Conservation (phyloP, 2,888 invertebrate genomes). For the Drosophila pseudotakahashii region DNA sequence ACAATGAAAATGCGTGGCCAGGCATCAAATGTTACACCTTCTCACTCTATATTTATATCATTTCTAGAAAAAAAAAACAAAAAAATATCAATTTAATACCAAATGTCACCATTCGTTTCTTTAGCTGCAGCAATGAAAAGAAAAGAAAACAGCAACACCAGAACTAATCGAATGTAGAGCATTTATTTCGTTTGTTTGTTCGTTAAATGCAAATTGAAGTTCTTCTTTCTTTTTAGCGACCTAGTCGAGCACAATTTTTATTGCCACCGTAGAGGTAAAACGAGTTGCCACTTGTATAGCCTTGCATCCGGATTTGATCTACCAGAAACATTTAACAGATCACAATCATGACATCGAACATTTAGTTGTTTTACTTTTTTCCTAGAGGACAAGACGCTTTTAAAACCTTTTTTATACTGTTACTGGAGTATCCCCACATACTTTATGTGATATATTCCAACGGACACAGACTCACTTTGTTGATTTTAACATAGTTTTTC, state of each 20-base stretch:
- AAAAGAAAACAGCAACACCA: slow-evolving; percentile 34
- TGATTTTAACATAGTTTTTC: neutral
- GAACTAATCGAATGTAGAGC: slow-evolving; percentile 44
- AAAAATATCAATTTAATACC: slow-evolving; percentile 17
- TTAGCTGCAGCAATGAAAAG: slow-evolving; percentile 35
- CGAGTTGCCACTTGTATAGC: slow-evolving; percentile 20
- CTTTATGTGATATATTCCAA: neutral
- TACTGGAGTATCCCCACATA: neutral
- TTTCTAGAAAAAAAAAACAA: slow-evolving; percentile 39
- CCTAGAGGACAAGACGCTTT: slow-evolving; percentile 1
- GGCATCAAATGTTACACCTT: slow-evolving; percentile 77
- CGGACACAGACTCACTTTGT: neutral
- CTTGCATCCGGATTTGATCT: slow-evolving; percentile 32
- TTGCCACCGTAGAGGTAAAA: slow-evolving; percentile 38
- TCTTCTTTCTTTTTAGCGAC: slow-evolving; percentile 49
- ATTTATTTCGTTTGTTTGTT: slow-evolving; percentile 39
- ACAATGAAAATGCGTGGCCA: slow-evolving; percentile 84
- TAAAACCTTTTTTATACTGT: too few relatives aligned
- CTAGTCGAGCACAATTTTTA: slow-evolving; percentile 25
- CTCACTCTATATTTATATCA: slow-evolving; percentile 57
- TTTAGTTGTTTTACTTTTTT: neutral
- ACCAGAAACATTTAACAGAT: slow-evolving; percentile 5
- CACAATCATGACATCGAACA: slow-evolving; percentile 9
- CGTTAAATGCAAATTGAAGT: slow-evolving; percentile 54
- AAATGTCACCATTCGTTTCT: slow-evolving; percentile 40